Base-by-base conservation (phyloP, 1,140 invertebrate genomes). In the Stegodyphus mimosarum region DNA sequence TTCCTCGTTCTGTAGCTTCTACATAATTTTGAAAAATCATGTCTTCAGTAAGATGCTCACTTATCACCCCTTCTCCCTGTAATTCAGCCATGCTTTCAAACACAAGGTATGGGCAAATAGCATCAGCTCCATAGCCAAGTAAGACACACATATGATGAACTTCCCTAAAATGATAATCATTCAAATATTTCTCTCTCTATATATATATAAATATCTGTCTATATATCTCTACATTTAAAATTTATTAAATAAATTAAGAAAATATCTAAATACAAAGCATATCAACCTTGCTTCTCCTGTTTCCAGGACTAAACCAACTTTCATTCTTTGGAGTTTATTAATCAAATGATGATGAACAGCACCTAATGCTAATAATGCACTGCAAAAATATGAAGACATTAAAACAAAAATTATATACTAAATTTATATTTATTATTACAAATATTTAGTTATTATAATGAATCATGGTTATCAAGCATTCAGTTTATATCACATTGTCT, bases 131-230 rank as follows among this genome's bases (percentile, higher is more conserved):
- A 90, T 98, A 99, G 72, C 98, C 98, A 9, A 99, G 92, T 13
- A 99, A 91, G 0, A 99, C 95, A 89, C 97, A 99, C 90, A 99
- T 95, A 88, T 99, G 98, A 91, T 99, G 98, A 0, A 99, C 97
- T 91, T 99, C 97, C 81, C 93, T 93, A 89, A 33, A 87, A 79
- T 1, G 5, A 15, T 15, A 60, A 11, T 33, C 3, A 33, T 33
- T 33, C 33, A 33, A 33, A 33, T 33, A 33, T 33, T 33, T 33
- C 33, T 33, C 33, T 33, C 33, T 33, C 1, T 1, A 33, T 33
- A 33, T 33, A 33, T 1, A 33, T 33, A 33, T 33, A 33, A 33
- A 33, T 33, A 33, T 33, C 33, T 33, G 1, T 33, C 33, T 33
- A 33, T 33, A 1, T 3, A 33, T 33, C 33, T 33, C 3, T 33